These are phyloP conservation scores for Antechinus flavipes DNA, from an alignment of 2,113 vertebrate genomes.

Conservation along the genomic window DNA sequence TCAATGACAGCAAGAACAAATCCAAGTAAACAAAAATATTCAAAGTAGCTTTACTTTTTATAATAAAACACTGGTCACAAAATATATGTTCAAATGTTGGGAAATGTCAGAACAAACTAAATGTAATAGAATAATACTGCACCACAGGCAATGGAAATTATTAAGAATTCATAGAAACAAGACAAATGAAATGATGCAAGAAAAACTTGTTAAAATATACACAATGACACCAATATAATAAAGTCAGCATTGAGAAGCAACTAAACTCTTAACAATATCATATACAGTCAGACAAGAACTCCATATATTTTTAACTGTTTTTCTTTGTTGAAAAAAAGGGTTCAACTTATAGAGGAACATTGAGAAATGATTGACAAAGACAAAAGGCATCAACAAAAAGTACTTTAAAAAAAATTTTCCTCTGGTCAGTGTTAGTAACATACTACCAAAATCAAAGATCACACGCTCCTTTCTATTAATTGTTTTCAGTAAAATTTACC, in stretches of 20 bases:
- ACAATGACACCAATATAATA: not conserved
- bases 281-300: not conserved
- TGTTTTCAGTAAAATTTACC: not conserved
- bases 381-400: not conserved
- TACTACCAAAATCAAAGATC: not conserved
- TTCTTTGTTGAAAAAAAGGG: not conserved
- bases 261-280: not conserved
- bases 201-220: not conserved
- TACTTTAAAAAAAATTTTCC: not conserved
- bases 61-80: not conserved
- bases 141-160: not conserved
- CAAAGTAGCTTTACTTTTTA: not conserved
- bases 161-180: not conserved
- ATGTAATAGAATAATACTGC: not conserved
- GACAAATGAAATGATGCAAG: not conserved
- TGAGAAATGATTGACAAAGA: not conserved
- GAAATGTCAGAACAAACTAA: not conserved
- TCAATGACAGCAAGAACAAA: not conserved
- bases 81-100: not conserved
- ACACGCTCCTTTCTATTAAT: not conserved
- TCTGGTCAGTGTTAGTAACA: not conserved
- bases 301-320: not conserved
- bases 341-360: not conserved
- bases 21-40: not conserved
- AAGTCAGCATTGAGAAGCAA: not conserved